phyloP scores from a whole-genome alignment of 2,888 invertebrate species.

The Volucella zonaria region DNA sequence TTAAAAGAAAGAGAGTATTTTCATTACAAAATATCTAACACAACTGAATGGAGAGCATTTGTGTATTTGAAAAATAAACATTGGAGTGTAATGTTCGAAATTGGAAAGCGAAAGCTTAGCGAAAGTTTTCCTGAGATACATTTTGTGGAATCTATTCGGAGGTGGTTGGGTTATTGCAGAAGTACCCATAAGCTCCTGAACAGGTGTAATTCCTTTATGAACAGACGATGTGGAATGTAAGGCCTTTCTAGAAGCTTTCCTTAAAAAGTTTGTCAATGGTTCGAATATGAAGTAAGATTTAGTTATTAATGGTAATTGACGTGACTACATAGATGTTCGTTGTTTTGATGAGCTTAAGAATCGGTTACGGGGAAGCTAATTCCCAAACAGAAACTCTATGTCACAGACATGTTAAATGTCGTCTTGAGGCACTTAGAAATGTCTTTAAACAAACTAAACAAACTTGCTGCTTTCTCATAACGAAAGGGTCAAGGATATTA shows the following conservation, averaged over 20 bases:
- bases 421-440: too few relatives aligned
- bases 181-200: background rate
- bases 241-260: conserved; percentile 6
- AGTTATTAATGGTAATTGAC: background rate
- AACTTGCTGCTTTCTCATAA: too few relatives aligned
- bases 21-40: conserved; percentile 66
- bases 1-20: conserved; percentile 21
- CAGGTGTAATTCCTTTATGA: background rate
- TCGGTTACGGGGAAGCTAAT: too few relatives aligned
- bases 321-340: background rate
- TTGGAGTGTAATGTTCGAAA: conserved; percentile 54
- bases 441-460: too few relatives aligned
- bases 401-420: too few relatives aligned
- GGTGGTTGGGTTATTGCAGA: background rate
- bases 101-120: conserved; percentile 37
- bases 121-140: conserved; percentile 38
- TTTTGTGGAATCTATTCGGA: conserved; percentile 17
- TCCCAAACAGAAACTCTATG: too few relatives aligned
- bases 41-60: conserved; percentile 53
- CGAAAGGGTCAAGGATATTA: too few relatives aligned
- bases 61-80: conserved; percentile 65
- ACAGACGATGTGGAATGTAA: background rate
- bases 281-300: background rate
- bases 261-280: conserved; percentile 18
- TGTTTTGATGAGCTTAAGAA: too few relatives aligned